Evolutionary conservation across 1,140 invertebrate genomes (phyloP), one percentile per base, ranked within the genome.

Genomic region (Papilio helenus): DNA sequence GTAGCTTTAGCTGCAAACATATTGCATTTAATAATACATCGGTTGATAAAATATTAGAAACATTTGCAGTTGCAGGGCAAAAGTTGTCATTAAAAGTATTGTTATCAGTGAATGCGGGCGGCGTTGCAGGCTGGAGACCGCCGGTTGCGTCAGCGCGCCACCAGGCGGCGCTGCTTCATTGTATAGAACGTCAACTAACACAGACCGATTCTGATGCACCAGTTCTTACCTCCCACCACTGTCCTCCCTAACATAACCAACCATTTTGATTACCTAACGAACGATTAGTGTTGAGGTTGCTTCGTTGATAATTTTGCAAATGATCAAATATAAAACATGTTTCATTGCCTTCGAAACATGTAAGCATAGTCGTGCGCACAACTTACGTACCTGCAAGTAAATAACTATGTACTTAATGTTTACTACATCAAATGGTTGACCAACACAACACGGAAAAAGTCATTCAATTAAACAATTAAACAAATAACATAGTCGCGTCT

Each of bases 381-480:
- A 26, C 23, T 61, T 61, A 26, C 18, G 51, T 18, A 61, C 20
- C 7, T 29, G 14, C 44, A 68, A 29, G 14, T 68, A 68, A 26
- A 61, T 16, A 61, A 61, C 9, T 61, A 29, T 14, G 23, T 18
- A 29, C 61, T 68, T 68, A 29, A 68, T 29, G 61, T 68, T 68
- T 68, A 68, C 16, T 68, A 68, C 26, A 18, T 29, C 23, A 68
- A 68, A 29, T 68, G 20, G 26, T 18, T 16, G 26, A 34, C 3
- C 14, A 34, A 68, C 58, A 26, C 23, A 61, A 61, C 61, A 34
- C 26, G 61, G 61, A 68, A 68, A 68, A 65, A 65, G 23, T 18
- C 61, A 65, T 29, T 65, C 61, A 65, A 65, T 65, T 65, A 65
- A 65, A 65, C 61, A 65, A 65, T 65, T 29, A 34, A 65, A 65